These are phyloP conservation scores for Pasiphila rectangulata DNA, from an alignment of 2,888 invertebrate species.

Conservation along the genomic window DNA sequence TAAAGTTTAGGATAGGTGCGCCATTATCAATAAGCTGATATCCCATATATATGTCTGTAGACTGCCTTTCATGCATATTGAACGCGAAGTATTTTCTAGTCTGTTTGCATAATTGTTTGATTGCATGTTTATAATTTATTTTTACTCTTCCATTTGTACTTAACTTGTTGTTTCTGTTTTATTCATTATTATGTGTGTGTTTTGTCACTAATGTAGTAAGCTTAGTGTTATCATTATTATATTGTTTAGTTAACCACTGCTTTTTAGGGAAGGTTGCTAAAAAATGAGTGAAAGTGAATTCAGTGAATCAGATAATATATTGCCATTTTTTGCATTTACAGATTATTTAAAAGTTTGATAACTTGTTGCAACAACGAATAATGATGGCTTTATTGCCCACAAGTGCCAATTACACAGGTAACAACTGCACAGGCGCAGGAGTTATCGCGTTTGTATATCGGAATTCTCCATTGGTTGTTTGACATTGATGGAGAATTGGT, in stretches of 20 bases:
- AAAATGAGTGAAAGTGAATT: slow-evolving; percentile 51
- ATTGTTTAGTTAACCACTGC: slow-evolving; percentile 48
- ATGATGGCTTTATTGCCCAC: slow-evolving; percentile 50
- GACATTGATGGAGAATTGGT: slow-evolving; percentile 33
- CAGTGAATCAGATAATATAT: slow-evolving; percentile 49
- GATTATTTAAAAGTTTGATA: slow-evolving; percentile 60
- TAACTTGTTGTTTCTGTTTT: slow-evolving; percentile 47
- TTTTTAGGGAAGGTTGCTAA: slow-evolving; percentile 44
- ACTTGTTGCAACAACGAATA: slow-evolving; percentile 60
- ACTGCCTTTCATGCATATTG: slow-evolving; percentile 32
- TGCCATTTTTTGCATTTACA: slow-evolving; percentile 80
- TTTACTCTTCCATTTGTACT: slow-evolving; percentile 55
- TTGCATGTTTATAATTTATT: slow-evolving; percentile 60
- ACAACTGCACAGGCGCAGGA: slow-evolving; percentile 22
- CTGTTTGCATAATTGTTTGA: slow-evolving; percentile 68
- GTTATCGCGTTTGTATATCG: slow-evolving; percentile 6
- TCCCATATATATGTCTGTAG: slow-evolving; percentile 28
- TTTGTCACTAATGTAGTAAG: slow-evolving; percentile 50
- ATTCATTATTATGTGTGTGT: slow-evolving; percentile 57
- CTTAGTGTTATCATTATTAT: slow-evolving; percentile 43
- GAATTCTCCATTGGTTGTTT: slow-evolving; percentile 29
- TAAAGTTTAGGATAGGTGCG: slow-evolving; percentile 76
- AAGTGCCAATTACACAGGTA: slow-evolving; percentile 57
- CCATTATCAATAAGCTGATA: slow-evolving; percentile 61
- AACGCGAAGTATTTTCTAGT: slow-evolving; percentile 35